Conservation (phyloP, 2,113 vertebrate species). For the Zosterops borbonicus region DNA sequence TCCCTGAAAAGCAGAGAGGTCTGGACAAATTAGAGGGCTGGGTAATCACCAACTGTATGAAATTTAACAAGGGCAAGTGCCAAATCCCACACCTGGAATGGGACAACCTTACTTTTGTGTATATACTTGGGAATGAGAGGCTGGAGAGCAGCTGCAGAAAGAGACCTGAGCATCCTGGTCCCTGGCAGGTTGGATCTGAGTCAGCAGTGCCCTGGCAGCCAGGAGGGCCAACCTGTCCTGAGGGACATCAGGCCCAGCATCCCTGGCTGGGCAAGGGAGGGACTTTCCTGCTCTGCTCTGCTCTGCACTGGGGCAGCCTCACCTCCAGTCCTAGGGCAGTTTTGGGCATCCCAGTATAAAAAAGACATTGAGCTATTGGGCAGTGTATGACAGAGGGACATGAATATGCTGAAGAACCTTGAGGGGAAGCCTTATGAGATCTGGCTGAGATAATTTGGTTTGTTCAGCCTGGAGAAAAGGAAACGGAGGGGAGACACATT, state of each 20-base stretch:
- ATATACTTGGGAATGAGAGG: not conserved
- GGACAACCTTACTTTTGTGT: not conserved
- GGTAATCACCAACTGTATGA: not conserved
- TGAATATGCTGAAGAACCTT: not conserved
- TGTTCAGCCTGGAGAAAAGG: not conserved
- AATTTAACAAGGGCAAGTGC: not conserved
- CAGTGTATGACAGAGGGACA: not conserved
- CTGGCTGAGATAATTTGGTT: not conserved
- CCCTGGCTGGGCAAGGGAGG: not conserved
- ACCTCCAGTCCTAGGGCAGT: not conserved
- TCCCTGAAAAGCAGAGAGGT: not conserved
- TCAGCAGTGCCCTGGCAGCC: not conserved
- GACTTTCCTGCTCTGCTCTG: not conserved
- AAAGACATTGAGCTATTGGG: not conserved
- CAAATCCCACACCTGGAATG: not conserved
- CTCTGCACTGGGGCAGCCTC: not conserved
- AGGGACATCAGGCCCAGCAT: not conserved
- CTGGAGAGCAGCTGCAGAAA: not conserved
- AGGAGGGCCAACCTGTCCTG: not conserved
- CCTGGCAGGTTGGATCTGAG: not conserved
- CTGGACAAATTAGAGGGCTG: not conserved
- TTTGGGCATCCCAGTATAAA: not conserved
- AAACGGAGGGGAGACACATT: not conserved
- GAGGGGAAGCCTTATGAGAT: not conserved
- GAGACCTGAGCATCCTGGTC: not conserved